A percentile compares a stretch with the other conserved stretches of the same genome.
Evolutionary conservation across 2,113 vertebrate genomes (phyloP).

Genomic region (Halichoeres trimaculatus): DNA sequence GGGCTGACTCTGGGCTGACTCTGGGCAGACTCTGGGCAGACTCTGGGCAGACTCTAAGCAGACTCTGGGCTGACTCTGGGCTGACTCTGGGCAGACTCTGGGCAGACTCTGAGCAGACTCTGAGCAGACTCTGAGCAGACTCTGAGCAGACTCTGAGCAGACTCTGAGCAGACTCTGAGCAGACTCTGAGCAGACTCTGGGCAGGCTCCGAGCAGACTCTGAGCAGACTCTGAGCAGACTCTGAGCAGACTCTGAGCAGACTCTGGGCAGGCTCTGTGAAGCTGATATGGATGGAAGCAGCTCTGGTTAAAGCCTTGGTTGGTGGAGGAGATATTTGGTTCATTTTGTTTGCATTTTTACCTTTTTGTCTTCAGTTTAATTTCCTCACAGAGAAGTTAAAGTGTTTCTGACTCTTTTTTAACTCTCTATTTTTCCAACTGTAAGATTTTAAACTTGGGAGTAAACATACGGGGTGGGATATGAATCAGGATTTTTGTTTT

Average conservation of each 20-base stretch:
- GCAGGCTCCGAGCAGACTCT: too few species aligned
- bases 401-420: background rate
- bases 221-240: slow-evolving; percentile 29
- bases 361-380: background rate
- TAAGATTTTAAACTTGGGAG: too few species aligned
- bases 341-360: slow-evolving; percentile 6
- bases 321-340: background rate
- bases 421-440: too few species aligned
- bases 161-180: slow-evolving; percentile 29
- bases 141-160: slow-evolving; percentile 29
- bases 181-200: too few species aligned
- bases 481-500: too few species aligned
- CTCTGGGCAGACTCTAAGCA: too few species aligned
- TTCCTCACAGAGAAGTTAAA: background rate
- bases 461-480: too few species aligned
- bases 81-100: too few species aligned
- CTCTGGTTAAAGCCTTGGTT: slow-evolving; percentile 23
- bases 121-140: slow-evolving; percentile 22
- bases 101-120: slow-evolving; percentile 27
- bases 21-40: too few species aligned
- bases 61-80: slow-evolving; percentile 22
- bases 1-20: too few species aligned
- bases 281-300: slow-evolving; percentile 19
- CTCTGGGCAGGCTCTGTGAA: slow-evolving; percentile 28
- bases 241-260: slow-evolving; percentile 22